Percentiles rank a stretch among this genome's conserved stretches.
Evolutionary conservation across 2,797 vertebrate genomes (phyloP).

Genomic region (Paguma larvata): DNA sequence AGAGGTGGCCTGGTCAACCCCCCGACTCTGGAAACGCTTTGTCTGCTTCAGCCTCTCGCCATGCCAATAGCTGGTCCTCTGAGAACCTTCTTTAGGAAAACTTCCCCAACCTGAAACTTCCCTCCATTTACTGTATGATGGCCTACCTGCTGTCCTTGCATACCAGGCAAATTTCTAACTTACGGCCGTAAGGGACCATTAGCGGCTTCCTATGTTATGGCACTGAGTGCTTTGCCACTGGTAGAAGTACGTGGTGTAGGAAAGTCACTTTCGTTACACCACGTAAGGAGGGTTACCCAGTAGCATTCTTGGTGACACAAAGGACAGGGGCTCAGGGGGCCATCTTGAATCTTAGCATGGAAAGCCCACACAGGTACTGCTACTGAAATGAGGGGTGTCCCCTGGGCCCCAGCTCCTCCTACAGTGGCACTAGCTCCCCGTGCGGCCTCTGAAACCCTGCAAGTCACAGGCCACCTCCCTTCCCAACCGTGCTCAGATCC

Average conservation of each 20-base stretch:
- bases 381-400: fast-evolving
- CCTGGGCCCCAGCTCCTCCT: background rate
- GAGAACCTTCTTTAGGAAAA: background rate
- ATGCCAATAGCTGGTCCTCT: background rate
- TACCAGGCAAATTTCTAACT: background rate
- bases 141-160: background rate
- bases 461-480: background rate
- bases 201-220: fast-evolving
- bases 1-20: background rate
- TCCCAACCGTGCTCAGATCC: background rate
- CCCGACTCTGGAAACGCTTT: background rate
- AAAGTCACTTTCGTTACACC: background rate
- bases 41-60: background rate
- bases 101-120: background rate
- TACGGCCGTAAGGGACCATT: background rate
- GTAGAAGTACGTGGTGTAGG: too few relatives aligned
- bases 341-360: background rate
- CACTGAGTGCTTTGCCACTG: background rate
- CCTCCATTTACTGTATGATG: background rate
- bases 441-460: background rate
- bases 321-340: too few relatives aligned
- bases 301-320: background rate
- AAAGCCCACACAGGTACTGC: background rate
- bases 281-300: background rate
- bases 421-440: too few relatives aligned